These are phyloP conservation scores for Campylomormyrus tamandua DNA, from an alignment of 2,113 vertebrate genomes.

Conservation along the genomic window DNA sequence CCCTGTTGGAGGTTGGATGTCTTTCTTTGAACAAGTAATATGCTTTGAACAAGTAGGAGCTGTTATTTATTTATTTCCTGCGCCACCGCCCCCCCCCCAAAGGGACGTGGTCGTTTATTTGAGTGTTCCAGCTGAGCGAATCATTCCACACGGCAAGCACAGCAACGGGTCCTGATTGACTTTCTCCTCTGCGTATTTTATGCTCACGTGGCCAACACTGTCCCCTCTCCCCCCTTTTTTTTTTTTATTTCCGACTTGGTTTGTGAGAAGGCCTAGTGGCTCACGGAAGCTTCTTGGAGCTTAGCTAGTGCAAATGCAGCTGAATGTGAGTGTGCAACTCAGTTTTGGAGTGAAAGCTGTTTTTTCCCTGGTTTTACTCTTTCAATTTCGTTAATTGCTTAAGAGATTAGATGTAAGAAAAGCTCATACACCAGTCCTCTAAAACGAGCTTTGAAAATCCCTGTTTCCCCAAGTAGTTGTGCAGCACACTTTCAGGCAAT, in stretches of 20 bases:
- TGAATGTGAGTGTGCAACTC: not conserved
- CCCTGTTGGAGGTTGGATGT: constrained; percentile 10
- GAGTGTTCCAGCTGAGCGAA: not conserved
- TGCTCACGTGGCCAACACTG: constrained; percentile 24
- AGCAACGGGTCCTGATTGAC: not conserved
- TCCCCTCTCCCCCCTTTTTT: not conserved
- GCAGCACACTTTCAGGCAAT: not conserved
- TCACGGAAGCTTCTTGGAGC: not conserved
- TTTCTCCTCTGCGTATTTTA: constrained; percentile 11
- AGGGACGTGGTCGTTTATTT: not conserved
- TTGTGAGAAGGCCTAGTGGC: not conserved
- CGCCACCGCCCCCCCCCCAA: not conserved
- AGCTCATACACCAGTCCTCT: not conserved
- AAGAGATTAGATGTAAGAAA: not conserved
- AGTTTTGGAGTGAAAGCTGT: not conserved
- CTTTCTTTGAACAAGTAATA: constrained; percentile 9
- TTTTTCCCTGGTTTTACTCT: not conserved
- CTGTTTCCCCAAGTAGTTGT: not conserved
- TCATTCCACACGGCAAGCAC: not conserved
- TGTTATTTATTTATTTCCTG: not conserved
- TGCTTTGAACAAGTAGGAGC: not conserved
- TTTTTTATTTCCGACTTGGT: not conserved
- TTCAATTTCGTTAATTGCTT: not conserved
- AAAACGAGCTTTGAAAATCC: not conserved
- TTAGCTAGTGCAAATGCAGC: not conserved